Conservation (phyloP, 1,140 invertebrate genomes). For the Macrobrachium rosenbergii region DNA sequence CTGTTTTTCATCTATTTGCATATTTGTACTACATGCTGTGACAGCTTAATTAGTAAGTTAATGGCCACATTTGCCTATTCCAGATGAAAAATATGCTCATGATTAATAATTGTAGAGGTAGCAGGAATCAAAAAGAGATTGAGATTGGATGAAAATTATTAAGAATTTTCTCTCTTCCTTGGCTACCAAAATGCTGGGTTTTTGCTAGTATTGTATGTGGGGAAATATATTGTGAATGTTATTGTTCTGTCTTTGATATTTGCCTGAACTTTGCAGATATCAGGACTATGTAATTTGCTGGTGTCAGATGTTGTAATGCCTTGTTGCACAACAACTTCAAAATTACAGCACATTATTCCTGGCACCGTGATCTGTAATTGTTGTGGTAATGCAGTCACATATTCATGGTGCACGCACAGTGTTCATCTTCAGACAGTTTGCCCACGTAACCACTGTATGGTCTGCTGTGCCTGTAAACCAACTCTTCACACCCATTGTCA, state of each 20-base stretch:
- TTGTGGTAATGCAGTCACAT: constrained; percentile 33
- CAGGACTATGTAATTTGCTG: constrained; percentile 33
- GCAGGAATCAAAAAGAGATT: too few relatives aligned
- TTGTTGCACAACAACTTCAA: constrained; percentile 31
- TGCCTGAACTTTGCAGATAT: constrained; percentile 14
- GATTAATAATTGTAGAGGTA: too few relatives aligned
- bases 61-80: too few relatives aligned
- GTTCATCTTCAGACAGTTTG: constrained; percentile 30
- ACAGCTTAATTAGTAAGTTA: too few relatives aligned
- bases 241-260: background rate
- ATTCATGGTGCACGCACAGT: constrained; percentile 40
- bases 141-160: too few relatives aligned
- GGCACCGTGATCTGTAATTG: constrained; percentile 31
- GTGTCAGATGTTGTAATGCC: constrained; percentile 29
- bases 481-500: constrained; percentile 43
- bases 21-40: too few relatives aligned
- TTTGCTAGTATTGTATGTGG: too few relatives aligned
- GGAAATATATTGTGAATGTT: too few relatives aligned
- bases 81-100: too few relatives aligned
- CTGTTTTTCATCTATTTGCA: too few relatives aligned
- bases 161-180: too few relatives aligned
- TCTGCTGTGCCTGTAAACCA: constrained; percentile 29
- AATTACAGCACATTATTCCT: constrained; percentile 40
- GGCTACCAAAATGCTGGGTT: too few relatives aligned
- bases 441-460: constrained; percentile 44